Evolutionary conservation across 2,797 vertebrate species (phyloP).

Genomic region (Adrianichthys oophorus): DNA sequence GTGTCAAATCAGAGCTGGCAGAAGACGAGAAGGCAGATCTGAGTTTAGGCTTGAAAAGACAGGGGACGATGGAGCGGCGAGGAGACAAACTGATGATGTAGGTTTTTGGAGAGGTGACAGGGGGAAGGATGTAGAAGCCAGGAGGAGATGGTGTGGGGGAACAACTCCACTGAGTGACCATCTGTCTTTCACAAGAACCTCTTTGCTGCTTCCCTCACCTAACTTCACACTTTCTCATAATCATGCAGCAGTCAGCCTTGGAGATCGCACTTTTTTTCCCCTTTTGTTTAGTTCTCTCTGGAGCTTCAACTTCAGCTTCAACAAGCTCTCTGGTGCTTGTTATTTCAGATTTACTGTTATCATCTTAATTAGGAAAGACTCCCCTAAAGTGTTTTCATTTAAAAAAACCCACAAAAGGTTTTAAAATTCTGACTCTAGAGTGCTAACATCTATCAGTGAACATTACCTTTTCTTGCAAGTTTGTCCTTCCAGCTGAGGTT

Average conservation of each 20-base stretch:
- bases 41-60: constrained; percentile 5
- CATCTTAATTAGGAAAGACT: constrained; percentile 3
- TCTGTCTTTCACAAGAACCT: constrained; percentile 77
- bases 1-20: constrained; percentile 27
- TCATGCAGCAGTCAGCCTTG: background rate
- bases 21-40: constrained; percentile 6
- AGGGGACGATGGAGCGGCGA: constrained; percentile 31
- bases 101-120: constrained; percentile 70
- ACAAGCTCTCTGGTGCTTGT: background rate
- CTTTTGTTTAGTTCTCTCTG: background rate
- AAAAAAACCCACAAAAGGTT: no score
- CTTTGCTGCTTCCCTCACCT: constrained; percentile 37
- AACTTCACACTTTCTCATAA: constrained; percentile 24
- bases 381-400: no score
- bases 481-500: constrained; percentile 9
- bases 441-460: background rate
- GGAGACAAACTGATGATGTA: constrained; percentile 60
- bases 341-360: background rate
- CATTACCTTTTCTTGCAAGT: constrained; percentile 65
- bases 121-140: constrained; percentile 65
- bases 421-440: no score
- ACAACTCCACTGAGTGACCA: constrained; percentile 84
- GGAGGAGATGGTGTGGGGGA: constrained; percentile 71
- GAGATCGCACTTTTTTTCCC: background rate
- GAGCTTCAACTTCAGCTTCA: no score